Conservation (phyloP, 2,888 invertebrate species). For the Epiblema foenella region DNA sequence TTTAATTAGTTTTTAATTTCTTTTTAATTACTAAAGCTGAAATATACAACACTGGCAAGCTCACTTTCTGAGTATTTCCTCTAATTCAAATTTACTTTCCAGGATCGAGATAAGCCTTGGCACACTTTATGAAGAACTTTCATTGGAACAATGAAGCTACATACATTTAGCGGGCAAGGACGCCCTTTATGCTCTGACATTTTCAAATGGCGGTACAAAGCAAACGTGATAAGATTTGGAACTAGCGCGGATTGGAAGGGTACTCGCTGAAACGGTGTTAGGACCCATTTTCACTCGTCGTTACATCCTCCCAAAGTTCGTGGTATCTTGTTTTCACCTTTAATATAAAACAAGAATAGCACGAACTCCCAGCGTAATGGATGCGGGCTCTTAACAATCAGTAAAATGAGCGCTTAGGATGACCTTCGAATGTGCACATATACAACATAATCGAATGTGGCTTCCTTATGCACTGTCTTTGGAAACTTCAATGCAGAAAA, state of each 20-base stretch:
- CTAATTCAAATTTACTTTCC: no score
- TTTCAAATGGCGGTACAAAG: slow-evolving; percentile 54
- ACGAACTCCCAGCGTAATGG: no score
- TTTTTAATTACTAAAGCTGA: no score
- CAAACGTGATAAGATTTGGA: slow-evolving; percentile 54
- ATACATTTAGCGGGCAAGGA: slow-evolving; percentile 33
- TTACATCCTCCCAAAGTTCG: no score
- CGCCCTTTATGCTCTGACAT: slow-evolving; percentile 55
- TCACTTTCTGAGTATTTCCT: no score
- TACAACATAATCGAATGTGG: background rate
- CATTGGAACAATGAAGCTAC: slow-evolving; percentile 31
- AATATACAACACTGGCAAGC: no score
- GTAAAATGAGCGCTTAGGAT: background rate
- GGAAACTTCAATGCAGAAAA: background rate
- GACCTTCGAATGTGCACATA: background rate
- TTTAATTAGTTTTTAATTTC: no score
- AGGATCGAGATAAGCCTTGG: no score
- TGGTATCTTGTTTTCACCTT: no score
- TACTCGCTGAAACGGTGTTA: background rate
- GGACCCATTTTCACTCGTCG: no score
- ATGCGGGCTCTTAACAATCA: no score
- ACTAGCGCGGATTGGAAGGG: slow-evolving; percentile 38
- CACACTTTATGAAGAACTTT: slow-evolving; percentile 27
- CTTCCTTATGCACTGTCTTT: background rate
- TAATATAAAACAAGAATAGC: no score